Base-by-base conservation (phyloP, 2,888 invertebrate species). In the Drosophila hamatofila region DNA sequence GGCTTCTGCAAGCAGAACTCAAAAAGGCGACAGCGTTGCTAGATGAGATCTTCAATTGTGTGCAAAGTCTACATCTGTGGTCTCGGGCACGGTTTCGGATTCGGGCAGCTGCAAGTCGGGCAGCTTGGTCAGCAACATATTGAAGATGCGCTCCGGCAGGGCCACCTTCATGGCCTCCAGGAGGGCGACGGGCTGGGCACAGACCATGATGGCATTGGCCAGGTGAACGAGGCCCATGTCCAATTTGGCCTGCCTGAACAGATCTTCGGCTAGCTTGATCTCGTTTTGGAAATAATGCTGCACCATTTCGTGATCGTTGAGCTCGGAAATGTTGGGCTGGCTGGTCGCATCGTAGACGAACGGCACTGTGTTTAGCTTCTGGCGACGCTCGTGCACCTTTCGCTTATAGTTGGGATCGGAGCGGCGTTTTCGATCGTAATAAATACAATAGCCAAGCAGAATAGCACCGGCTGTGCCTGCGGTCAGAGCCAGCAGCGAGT, bases 351-450 rank as follows among this genome's bases (percentile, higher is more conserved):
- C 42, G 12, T 12, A 39, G 3, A 1, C 27, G 9, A 21, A 27
- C 11, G 27, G 33, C 9, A 11, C 8, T 2, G 25, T 6, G 21
- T 18, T 61, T 30, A 23, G 2, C 49, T 51, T 75, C 25, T 56
- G 54, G 9, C 75, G 80, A 46, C 80, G 79, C 14, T 61, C 56
- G 14, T 37, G 80, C 16, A 79, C 61, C 25, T 68, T 76, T 7
- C 49, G 54, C 55, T 61, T 73, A 33, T 80, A 79, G 2, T 76
- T 23, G 12, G 79, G 79, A 64, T 76, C 60, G 16, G 61, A 35
- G 14, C 77, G 66, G 41, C 79, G 80, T 25, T 71, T 76, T 9
- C 49, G 60, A 60, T 80, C 79, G 18, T 51, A 80, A 16, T 80
- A 80, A 1, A 80, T 54, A 25, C 77, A 80, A 55, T 64, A 71